These are phyloP conservation scores for Scylla paramamosain DNA, from an alignment of 1,140 invertebrate genomes.

Conservation along the genomic window DNA sequence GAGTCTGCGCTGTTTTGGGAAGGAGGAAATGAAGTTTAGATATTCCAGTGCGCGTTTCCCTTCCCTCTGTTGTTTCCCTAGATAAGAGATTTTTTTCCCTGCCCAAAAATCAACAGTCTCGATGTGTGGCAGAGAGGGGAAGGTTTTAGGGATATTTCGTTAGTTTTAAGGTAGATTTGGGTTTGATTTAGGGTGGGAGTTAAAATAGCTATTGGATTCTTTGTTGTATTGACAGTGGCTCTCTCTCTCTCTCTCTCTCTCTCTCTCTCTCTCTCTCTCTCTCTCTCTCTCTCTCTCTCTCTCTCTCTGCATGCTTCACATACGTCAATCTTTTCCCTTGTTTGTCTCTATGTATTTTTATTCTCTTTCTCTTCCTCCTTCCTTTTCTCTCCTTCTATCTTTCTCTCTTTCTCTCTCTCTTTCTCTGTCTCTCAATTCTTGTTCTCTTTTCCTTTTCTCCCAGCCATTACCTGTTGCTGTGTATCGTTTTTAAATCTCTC, in stretches of 20 bases:
- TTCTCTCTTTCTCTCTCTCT: background rate
- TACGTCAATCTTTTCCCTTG: no score
- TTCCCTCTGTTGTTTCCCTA: slow-evolving; percentile 1
- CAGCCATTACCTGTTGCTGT: no score
- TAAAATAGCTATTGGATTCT: background rate
- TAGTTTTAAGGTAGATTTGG: no score
- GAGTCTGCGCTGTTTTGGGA: no score
- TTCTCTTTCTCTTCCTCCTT: background rate
- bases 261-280: slow-evolving; percentile 21
- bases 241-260: slow-evolving; percentile 1
- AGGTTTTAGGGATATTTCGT: no score
- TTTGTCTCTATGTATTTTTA: no score
- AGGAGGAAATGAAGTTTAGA: slow-evolving; percentile 5
- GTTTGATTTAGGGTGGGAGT: no score
- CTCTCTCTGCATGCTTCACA: no score
- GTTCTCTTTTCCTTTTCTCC: background rate
- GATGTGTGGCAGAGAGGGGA: no score
- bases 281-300: background rate
- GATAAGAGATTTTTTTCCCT: slow-evolving; percentile 21
- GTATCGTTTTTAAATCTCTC: background rate
- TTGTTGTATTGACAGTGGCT: background rate
- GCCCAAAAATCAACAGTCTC: no score
- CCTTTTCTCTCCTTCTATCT: slow-evolving; percentile 28
- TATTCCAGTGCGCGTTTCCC: background rate
- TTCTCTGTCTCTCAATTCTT: background rate